A percentile compares a stretch with the other conserved stretches of the same genome.
Conservation (phyloP, 2,888 invertebrate genomes). For the Drosophila mimica region DNA sequence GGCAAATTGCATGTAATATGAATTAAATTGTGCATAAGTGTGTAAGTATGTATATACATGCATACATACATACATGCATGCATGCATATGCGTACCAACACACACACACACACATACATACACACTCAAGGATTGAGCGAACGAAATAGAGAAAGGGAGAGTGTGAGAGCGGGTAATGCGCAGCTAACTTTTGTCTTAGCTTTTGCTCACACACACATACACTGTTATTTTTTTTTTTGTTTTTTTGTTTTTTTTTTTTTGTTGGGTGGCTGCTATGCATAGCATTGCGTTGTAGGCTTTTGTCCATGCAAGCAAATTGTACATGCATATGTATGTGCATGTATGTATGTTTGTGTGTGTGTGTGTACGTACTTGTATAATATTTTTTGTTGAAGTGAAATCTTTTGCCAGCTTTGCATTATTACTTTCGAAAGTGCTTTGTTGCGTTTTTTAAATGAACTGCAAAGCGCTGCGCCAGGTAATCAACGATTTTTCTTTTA, state of each 20-base stretch:
- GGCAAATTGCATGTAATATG: conserved; percentile 66
- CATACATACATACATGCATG: not conserved
- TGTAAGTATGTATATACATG: conserved; percentile 10
- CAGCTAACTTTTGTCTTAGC: conserved; percentile 61
- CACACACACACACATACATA: not conserved
- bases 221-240: conserved; percentile 7
- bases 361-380: conserved; percentile 5
- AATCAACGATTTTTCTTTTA: conserved; percentile 6
- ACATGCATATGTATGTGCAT: conserved; percentile 5
- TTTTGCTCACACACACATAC: conserved; percentile 22
- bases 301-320: conserved; percentile 50
- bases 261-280: conserved; percentile 23
- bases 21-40: conserved; percentile 57
- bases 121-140: conserved; percentile 10
- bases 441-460: conserved; percentile 37
- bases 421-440: conserved; percentile 37
- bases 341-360: not conserved
- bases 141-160: conserved; percentile 5
- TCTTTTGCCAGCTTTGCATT: conserved; percentile 43
- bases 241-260: conserved; percentile 17
- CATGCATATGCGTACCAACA: conserved; percentile 8
- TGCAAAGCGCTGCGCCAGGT: conserved; percentile 50
- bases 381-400: conserved; percentile 18
- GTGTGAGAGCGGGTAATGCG: conserved; percentile 42
- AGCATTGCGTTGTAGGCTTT: conserved; percentile 59